Evolutionary conservation across 2,888 invertebrate species (phyloP), one percentile per base, ranked within the genome.

Genomic region (Chironomus tentans): DNA sequence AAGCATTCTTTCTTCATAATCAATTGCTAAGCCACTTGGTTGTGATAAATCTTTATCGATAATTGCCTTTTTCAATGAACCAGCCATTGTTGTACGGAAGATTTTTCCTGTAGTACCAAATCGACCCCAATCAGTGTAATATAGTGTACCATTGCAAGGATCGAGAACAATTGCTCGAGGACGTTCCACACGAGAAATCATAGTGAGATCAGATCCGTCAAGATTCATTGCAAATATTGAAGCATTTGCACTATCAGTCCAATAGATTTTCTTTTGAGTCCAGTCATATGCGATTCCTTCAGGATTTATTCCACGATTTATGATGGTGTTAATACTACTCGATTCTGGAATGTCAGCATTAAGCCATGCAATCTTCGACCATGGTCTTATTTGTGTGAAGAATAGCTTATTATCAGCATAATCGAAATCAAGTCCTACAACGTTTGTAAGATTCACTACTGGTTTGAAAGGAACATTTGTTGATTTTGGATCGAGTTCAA

Each of bases 231-330:
- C 93, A 80, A 96, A 97, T 76, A 97, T 96, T 12, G 94, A 94
- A 80, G 94, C 95, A 80, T 97, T 96, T 0, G 93, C 92, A 38
- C 95, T 95, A 81, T 98, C 98, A 0, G 98, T 96, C 97, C 97
- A 99, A 83, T 98, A 98, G 50, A 99, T 90, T 83, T 97, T 98
- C 82, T 94, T 93, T 79, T 95, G 95, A 0, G 98, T 95, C 98
- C 98, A 99, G 82, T 99, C 98, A 81, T 97, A 96, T 0, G 96
- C 94, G 78, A 97, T 92, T 4, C 96, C 95, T 83, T 96, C 95
- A 0, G 96, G 95, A 83, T 95, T 95, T 76, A 95, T 94, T 22
- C 93, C 92, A 81, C 90, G 90, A 79, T 84, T 90, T 47, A 93
- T 87, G 1, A 94, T 88, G 76, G 89, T 90, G 68, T 88, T 88